Conservation (phyloP, 2,888 invertebrate species). For the Mesoligia furuncula region DNA sequence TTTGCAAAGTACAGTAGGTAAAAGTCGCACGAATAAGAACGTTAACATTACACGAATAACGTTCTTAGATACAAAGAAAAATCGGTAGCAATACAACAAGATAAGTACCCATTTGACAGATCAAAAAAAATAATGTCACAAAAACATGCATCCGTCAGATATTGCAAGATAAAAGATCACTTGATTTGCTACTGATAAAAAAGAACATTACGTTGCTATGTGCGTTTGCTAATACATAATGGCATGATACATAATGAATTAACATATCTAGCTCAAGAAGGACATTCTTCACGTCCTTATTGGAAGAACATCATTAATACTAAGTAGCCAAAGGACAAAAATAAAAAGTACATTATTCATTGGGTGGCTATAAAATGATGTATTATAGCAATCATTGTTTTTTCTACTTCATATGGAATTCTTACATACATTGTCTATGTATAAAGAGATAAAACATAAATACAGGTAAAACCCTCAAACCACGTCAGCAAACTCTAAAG, state of each 20-base stretch:
- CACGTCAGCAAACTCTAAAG: too few species aligned
- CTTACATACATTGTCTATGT: not conserved
- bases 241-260: not conserved
- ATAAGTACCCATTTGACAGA: constrained; percentile 5
- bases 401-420: not conserved
- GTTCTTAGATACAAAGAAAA: not conserved
- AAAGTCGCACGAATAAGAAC: not conserved
- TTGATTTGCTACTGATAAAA: constrained; percentile 3
- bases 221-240: constrained; percentile 1
- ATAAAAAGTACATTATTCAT: not conserved
- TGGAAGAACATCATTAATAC: not conserved
- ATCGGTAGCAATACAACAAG: not conserved
- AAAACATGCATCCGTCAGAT: constrained; percentile 13
- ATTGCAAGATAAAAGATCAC: constrained; percentile 20
- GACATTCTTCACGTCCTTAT: not conserved
- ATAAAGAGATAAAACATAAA: not conserved
- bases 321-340: not conserved
- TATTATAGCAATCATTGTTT: not conserved
- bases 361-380: not conserved
- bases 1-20: not conserved
- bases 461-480: not conserved
- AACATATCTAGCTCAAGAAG: not conserved
- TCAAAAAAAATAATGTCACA: not conserved
- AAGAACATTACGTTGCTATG: constrained; percentile 4
- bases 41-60: not conserved